Evolutionary conservation across 2,797 vertebrate genomes (phyloP).

Genomic region (Xiphorhynchus erythropygius): DNA sequence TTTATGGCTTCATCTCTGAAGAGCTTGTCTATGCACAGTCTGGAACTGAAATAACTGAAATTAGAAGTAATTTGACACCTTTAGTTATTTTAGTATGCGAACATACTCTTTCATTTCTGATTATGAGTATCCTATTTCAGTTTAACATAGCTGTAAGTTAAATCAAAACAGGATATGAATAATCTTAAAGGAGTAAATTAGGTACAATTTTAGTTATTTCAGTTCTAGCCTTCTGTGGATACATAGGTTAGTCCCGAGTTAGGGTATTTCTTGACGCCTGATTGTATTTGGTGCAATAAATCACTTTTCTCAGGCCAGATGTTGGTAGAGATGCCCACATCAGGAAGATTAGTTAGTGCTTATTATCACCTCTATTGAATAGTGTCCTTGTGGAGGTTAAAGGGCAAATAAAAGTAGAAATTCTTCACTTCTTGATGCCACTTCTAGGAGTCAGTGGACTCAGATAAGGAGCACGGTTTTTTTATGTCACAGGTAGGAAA

Average conservation of each 20-base stretch:
- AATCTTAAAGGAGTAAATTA: slow-evolving; percentile 44
- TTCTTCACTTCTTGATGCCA: neutral
- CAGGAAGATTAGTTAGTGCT: neutral
- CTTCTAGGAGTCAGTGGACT: neutral
- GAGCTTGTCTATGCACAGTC: slow-evolving; percentile 29
- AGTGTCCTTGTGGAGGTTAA: neutral
- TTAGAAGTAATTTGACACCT: slow-evolving; percentile 55
- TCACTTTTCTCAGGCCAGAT: neutral
- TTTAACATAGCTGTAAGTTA: slow-evolving; percentile 48
- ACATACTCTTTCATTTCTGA: slow-evolving; percentile 61
- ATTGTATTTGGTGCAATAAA: neutral
- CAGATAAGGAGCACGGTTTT: neutral
- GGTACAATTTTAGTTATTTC: slow-evolving; percentile 32
- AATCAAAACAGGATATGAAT: slow-evolving; percentile 68
- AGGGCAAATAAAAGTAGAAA: neutral
- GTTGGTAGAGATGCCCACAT: neutral
- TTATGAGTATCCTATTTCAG: slow-evolving; percentile 62
- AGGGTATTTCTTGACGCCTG: neutral
- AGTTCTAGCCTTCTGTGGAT: neutral
- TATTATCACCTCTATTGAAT: neutral
- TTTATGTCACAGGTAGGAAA: neutral
- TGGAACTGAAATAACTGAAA: slow-evolving; percentile 55
- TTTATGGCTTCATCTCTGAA: slow-evolving; percentile 27
- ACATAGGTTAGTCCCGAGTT: neutral
- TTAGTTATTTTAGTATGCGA: slow-evolving; percentile 49